A percentile compares a stretch with the other conserved stretches of the same genome.
Evolutionary conservation across 2,113 vertebrate genomes (phyloP).

Genomic region (Pluvianellus socialis): DNA sequence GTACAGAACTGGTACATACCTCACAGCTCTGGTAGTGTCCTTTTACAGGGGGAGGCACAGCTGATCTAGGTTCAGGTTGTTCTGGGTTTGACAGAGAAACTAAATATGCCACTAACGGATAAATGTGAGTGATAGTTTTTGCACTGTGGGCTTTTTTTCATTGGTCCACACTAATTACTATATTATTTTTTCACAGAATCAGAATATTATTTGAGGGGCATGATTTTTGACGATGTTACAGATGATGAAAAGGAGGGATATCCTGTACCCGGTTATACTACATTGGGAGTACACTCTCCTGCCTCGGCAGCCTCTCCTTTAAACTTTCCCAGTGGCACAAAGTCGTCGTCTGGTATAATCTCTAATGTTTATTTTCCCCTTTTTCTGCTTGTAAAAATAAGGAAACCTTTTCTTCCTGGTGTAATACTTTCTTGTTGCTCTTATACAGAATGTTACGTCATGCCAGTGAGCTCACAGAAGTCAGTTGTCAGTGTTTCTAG

Average conservation of each 20-base stretch:
- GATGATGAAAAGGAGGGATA: constrained; percentile 21
- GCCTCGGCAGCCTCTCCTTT: neutral
- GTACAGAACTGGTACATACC: neutral
- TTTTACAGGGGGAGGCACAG: neutral
- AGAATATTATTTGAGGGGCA: neutral
- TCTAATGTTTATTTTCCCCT: neutral
- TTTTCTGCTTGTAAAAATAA: neutral
- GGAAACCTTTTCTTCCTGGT: neutral
- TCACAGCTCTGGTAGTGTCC: neutral
- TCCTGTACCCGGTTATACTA: neutral
- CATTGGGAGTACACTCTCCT: neutral
- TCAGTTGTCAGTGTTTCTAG: neutral
- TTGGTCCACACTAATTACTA: neutral
- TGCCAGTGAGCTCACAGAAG: neutral
- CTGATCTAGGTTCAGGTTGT: neutral
- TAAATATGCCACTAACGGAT: neutral
- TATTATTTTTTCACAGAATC: neutral
- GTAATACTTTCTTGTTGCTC: neutral
- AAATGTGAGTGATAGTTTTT: neutral
- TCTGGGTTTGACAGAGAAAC: neutral
- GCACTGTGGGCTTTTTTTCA: neutral
- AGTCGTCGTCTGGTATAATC: constrained; percentile 68
- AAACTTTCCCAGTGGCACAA: neutral
- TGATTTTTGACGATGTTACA: constrained; percentile 26
- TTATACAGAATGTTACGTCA: neutral